These are phyloP conservation scores for Myanophis thanlyinensis DNA, from an alignment of 2,113 vertebrate genomes.

Conservation along the genomic window DNA sequence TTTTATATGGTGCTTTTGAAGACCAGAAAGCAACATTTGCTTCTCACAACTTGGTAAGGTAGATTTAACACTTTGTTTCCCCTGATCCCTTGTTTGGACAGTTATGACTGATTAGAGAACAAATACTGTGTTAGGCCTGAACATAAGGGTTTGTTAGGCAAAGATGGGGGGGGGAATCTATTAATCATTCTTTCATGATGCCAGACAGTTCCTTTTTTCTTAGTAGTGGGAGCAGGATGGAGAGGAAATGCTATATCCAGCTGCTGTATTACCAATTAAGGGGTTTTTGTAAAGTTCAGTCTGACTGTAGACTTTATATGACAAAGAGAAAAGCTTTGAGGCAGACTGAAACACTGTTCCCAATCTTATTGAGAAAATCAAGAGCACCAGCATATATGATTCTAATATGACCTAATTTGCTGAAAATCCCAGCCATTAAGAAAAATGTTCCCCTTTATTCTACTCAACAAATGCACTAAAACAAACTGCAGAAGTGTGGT, in stretches of 20 bases:
- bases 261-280: not conserved
- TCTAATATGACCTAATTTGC: not conserved
- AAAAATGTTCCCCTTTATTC: not conserved
- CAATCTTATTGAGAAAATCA: not conserved
- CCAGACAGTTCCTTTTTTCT: not conserved
- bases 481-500: not conserved
- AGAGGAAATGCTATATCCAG: not conserved
- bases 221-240: not conserved
- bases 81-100: not conserved
- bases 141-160: not conserved
- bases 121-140: not conserved
- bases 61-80: not conserved
- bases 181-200: not conserved
- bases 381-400: not conserved
- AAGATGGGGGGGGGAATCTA: not conserved
- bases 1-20: not conserved
- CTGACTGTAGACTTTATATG: not conserved
- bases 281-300: not conserved
- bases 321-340: not conserved
- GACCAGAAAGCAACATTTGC: not conserved
- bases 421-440: not conserved
- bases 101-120: not conserved
- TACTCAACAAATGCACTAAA: not conserved
- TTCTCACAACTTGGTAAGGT: not conserved
- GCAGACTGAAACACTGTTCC: not conserved